Base-by-base conservation (phyloP, 2,113 vertebrate genomes). In the Dipodomys spectabilis region DNA sequence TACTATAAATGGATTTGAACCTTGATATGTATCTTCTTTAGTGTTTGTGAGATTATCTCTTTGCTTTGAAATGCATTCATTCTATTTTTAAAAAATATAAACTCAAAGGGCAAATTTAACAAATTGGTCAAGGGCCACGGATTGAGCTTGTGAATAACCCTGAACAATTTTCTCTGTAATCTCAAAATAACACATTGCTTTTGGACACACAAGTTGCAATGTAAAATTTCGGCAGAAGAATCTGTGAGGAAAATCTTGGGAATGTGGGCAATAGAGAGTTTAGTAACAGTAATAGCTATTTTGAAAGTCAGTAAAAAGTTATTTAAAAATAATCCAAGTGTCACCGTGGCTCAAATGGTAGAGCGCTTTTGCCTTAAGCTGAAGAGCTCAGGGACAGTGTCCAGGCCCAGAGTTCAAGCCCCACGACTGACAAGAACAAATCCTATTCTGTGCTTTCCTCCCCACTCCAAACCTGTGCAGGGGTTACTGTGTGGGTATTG, bases 241-340 rank as follows among this genome's bases (percentile, higher is more conserved):
- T 87, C 25, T 91, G 16, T 71, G 73, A 86, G 53, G 25, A 92
- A 80, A 92, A 86, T 94, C 53, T 75, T 92, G 49, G 57, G 39
- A 73, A 39, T 79, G 73, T 78, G 75, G 45, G 75, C 75, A 92
- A 73, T 39, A 79, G 72, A 77, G 23, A 80, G 44, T 96, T 93
- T 96, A 78, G 39, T 93, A 90, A 93, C 19, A 91, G 65, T 86
- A 94, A 73, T 18, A 91, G 53, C 23, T 91, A 86, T 94, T 90
- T 93, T 91, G 72, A 94, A 95, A 95, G 49, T 93, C 69, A 82
- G 57, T 85, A 85, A 96, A 94, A 91, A 90, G 32, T 90, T 96
- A 57, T 94, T 82, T 85, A 75, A 92, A 95, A 74, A 32, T 68
- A 90, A 91, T 62, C 28, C 10, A 49, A 49, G 39, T 39, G 35